A percentile compares a stretch with the other conserved stretches of the same genome.
These are phyloP conservation scores for Andrena camellia DNA, from an alignment of 2,888 invertebrate genomes.

Conservation along the genomic window DNA sequence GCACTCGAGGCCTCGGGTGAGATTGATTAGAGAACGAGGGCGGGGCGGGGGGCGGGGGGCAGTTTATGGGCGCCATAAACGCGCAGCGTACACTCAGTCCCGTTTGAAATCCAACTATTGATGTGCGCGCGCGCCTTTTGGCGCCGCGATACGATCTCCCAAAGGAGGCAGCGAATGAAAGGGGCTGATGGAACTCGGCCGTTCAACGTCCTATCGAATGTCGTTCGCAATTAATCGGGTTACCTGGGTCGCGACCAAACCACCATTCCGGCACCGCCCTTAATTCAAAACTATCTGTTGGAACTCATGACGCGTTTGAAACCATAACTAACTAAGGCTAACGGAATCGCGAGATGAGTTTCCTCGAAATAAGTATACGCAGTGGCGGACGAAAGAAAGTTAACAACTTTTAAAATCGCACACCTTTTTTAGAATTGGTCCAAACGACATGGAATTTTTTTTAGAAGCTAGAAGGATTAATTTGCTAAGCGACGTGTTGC, in stretches of 20 bases:
- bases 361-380: not conserved
- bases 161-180: conserved; percentile 65
- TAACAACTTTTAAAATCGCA: too few species aligned
- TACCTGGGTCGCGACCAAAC: conserved; percentile 61
- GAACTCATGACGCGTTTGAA: conserved; percentile 34
- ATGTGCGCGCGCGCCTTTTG: conserved; percentile 30
- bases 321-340: conserved; percentile 40
- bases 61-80: conserved; percentile 28
- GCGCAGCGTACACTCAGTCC: not conserved
- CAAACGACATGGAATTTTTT: too few species aligned
- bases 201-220: conserved; percentile 67
- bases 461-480: too few species aligned
- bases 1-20: not conserved
- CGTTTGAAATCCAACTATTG: conserved; percentile 36
- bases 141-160: conserved; percentile 33
- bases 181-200: conserved; percentile 52
- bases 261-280: conserved; percentile 30
- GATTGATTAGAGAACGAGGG: not conserved
- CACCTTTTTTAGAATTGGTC: too few species aligned
- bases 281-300: conserved; percentile 53
- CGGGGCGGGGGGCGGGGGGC: too few species aligned
- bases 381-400: not conserved
- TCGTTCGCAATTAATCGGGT: conserved; percentile 78
- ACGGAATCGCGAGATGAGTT: not conserved
- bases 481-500: too few species aligned